A percentile compares a stretch with the other conserved stretches of the same genome.
Conservation (phyloP, 2,888 invertebrate species). For the Gymnosoma rotundatum region DNA sequence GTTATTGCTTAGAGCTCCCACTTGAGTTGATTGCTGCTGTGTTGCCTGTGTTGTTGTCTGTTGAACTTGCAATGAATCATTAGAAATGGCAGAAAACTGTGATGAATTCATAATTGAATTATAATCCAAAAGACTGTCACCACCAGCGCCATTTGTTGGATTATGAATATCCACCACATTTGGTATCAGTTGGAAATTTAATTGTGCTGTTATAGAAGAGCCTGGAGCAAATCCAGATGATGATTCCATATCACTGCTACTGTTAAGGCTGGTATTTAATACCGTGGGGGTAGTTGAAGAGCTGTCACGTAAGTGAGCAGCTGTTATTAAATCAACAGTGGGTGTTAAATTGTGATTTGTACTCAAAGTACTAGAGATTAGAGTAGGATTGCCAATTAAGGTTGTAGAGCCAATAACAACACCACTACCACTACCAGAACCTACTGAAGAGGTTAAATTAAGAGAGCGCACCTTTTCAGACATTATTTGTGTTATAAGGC, state of each 20-base stretch:
- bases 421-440: slow-evolving; percentile 58
- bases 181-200: slow-evolving; percentile 79
- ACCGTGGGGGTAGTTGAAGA: slow-evolving; percentile 47
- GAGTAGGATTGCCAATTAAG: slow-evolving; percentile 76
- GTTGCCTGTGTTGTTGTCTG: slow-evolving; percentile 31
- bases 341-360: slow-evolving; percentile 69
- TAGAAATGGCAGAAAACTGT: slow-evolving; percentile 82
- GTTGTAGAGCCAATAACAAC: slow-evolving; percentile 56
- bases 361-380: slow-evolving; percentile 76
- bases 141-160: slow-evolving; percentile 42
- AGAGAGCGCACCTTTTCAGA: slow-evolving; percentile 78
- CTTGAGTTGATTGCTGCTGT: slow-evolving; percentile 40
- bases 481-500: slow-evolving; percentile 71
- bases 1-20: slow-evolving; percentile 71
- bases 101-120: slow-evolving; percentile 82
- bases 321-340: slow-evolving; percentile 66
- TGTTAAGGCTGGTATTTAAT: slow-evolving; percentile 42
- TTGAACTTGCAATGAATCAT: slow-evolving; percentile 76
- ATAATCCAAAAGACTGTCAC: slow-evolving; percentile 75
- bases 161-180: slow-evolving; percentile 52
- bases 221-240: slow-evolving; percentile 72
- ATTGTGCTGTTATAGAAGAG: slow-evolving; percentile 76
- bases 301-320: slow-evolving; percentile 48
- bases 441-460: slow-evolving; percentile 69
- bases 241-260: slow-evolving; percentile 72